A percentile compares a stretch with the other conserved stretches of the same genome.
Evolutionary conservation across 2,113 vertebrate species (phyloP).

Genomic region (Trachemys scripta): DNA sequence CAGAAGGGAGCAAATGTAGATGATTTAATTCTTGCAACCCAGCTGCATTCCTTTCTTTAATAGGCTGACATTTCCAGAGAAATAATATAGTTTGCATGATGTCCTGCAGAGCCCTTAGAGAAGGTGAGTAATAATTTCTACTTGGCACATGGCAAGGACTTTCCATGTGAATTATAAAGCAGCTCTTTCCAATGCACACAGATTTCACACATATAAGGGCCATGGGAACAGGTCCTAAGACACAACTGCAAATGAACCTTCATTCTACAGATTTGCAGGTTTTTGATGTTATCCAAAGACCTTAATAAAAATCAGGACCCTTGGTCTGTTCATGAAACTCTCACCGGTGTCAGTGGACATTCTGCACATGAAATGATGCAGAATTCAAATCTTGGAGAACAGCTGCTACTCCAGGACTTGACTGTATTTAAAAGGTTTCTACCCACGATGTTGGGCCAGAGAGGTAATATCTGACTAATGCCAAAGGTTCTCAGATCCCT

Average conservation of each 20-base stretch:
- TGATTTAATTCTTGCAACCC: neutral
- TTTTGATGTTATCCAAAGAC: fast-evolving
- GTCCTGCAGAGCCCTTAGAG: slow-evolving; percentile 40
- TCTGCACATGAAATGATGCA: fast-evolving
- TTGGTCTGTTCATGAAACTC: neutral
- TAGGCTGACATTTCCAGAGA: slow-evolving; percentile 10
- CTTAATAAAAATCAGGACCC: neutral
- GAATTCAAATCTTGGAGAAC: neutral
- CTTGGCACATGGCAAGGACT: fast-evolving
- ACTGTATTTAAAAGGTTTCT: neutral
- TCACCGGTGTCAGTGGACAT: neutral
- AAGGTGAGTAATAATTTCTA: neutral
- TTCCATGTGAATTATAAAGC: neutral
- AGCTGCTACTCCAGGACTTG: neutral
- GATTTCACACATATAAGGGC: neutral
- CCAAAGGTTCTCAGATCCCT: neutral
- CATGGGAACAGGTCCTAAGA: neutral
- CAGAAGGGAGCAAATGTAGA: neutral
- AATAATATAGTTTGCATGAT: neutral
- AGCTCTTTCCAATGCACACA: neutral
- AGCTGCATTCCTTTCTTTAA: slow-evolving; percentile 45
- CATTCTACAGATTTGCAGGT: neutral
- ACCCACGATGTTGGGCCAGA: neutral
- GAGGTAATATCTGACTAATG: neutral
- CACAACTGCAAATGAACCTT: neutral